Conservation (phyloP, 2,888 invertebrate species). For the Drosophila melanosoma region DNA sequence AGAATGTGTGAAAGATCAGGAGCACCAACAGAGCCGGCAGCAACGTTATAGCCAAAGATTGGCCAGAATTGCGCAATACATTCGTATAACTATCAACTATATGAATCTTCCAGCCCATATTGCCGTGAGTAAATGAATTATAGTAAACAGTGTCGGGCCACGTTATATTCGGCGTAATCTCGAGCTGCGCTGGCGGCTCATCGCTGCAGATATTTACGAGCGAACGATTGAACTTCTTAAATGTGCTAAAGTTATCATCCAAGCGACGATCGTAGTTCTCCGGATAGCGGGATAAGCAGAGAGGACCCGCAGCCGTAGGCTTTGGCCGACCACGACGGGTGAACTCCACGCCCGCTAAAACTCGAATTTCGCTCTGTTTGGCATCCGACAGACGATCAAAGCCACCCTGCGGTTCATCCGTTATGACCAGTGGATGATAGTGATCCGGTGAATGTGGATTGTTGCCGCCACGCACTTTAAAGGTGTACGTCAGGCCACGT, state of each 20-base stretch:
- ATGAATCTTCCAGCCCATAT: conserved; percentile 98
- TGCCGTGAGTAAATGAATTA: conserved; percentile 96
- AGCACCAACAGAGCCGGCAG: conserved; percentile 10
- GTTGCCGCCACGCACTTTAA: conserved; percentile 93
- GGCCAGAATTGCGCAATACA: conserved; percentile 53
- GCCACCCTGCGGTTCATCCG: conserved; percentile 93
- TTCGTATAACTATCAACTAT: conserved; percentile 89
- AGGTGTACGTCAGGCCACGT: conserved; percentile 93
- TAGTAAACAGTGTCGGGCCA: conserved; percentile 97
- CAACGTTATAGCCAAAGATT: neutral
- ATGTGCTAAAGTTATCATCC: conserved; percentile 91
- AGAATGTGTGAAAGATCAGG: conserved; percentile 19
- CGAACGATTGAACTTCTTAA: conserved; percentile 93
- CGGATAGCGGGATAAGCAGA: conserved; percentile 90
- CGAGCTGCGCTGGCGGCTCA: conserved; percentile 90
- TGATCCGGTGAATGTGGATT: conserved; percentile 93
- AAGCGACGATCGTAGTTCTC: conserved; percentile 90
- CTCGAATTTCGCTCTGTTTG: conserved; percentile 89
- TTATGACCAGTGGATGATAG: conserved; percentile 96
- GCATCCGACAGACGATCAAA: conserved; percentile 90
- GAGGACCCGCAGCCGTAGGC: conserved; percentile 93
- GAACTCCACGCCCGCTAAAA: conserved; percentile 92
- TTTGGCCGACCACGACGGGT: conserved; percentile 93
- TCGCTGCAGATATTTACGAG: conserved; percentile 89
- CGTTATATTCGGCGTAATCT: conserved; percentile 93